phyloP scores from a whole-genome alignment of 2,113 vertebrate species.

The Saguinus imperator region DNA sequence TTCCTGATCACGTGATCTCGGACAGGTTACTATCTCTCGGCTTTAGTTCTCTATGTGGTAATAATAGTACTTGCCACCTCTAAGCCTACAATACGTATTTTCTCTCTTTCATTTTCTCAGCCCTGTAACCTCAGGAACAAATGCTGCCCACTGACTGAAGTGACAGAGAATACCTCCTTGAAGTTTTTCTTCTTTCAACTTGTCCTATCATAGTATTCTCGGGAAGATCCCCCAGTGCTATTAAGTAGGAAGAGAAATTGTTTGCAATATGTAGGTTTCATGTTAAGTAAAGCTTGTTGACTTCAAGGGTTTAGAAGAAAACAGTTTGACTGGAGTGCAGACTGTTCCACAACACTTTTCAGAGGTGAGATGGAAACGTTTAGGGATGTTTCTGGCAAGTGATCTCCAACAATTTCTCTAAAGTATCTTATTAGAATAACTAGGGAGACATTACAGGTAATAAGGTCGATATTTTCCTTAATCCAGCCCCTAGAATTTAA shows the following conservation, averaged over 20 bases:
- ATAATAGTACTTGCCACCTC: neutral
- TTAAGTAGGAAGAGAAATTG: constrained; percentile 14
- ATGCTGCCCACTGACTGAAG: neutral
- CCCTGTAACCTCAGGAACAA: neutral
- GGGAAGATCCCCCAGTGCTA: neutral
- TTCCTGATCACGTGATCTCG: neutral
- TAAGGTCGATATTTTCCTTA: constrained; percentile 9
- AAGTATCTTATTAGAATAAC: neutral
- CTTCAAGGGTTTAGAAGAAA: neutral
- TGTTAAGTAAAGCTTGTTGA: constrained; percentile 15
- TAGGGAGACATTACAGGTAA: neutral
- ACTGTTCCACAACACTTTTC: neutral
- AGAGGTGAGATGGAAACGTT: constrained; percentile 5
- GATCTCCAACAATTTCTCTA: constrained; percentile 1
- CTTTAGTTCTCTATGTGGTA: constrained; percentile 14
- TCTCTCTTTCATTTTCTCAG: constrained; percentile 7
- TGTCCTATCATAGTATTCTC: neutral
- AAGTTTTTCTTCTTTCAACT: neutral
- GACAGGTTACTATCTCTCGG: neutral
- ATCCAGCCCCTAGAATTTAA: neutral
- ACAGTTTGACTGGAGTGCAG: neutral
- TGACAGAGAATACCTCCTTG: neutral
- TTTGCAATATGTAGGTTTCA: constrained; percentile 7
- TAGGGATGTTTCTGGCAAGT: neutral
- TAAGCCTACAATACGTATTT: neutral